Evolutionary conservation across 2,113 vertebrate species (phyloP).

Genomic region (Sebastes fasciatus): DNA sequence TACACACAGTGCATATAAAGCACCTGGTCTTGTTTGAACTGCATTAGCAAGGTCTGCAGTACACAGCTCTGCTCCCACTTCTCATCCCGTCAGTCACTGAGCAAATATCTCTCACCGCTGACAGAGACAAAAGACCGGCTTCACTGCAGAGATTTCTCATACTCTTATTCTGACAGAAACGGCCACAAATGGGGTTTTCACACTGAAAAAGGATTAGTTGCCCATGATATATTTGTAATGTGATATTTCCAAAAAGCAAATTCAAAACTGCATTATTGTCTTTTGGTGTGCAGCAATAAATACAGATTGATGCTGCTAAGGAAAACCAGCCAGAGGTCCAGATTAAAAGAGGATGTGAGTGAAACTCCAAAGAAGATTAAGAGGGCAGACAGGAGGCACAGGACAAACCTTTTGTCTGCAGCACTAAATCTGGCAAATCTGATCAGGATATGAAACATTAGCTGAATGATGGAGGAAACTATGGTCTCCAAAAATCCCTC

Average conservation of each 20-base stretch:
- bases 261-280: constrained; percentile 8
- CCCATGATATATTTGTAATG: neutral
- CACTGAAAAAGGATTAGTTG: neutral
- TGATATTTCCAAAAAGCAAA: neutral
- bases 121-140: constrained; percentile 21
- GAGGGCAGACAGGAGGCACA: constrained; percentile 34
- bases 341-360: constrained; percentile 50
- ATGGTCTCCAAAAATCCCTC: neutral
- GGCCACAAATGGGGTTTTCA: neutral
- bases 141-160: neutral
- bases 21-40: constrained; percentile 36
- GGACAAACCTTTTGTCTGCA: constrained; percentile 52
- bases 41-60: constrained; percentile 8
- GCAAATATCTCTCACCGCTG: constrained; percentile 4
- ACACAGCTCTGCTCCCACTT: constrained; percentile 11
- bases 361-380: constrained; percentile 68
- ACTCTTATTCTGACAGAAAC: neutral
- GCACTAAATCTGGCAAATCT: constrained; percentile 41
- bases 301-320: constrained; percentile 5
- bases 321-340: constrained; percentile 13
- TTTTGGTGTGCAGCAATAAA: constrained; percentile 2
- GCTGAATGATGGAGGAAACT: constrained; percentile 18
- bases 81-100: constrained; percentile 28
- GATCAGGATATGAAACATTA: constrained; percentile 51
- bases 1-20: constrained; percentile 38